Percentiles rank a stretch among this genome's conserved stretches.
Conservation (phyloP, 2,113 vertebrate species). For the Pimephales promelas region DNA sequence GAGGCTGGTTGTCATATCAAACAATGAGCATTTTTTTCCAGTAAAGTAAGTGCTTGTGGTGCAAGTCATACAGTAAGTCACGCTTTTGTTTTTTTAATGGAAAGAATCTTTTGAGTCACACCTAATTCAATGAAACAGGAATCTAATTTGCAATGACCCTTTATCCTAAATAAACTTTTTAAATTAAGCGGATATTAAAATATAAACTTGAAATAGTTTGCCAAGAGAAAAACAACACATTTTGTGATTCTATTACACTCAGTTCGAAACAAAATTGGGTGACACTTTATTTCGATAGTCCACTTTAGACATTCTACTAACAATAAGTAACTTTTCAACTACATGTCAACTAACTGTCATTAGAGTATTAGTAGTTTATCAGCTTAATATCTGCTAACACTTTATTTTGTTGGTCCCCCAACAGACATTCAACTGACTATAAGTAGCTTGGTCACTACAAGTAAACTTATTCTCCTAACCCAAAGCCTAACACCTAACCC, state of each 20-base stretch:
- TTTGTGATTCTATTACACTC: background rate
- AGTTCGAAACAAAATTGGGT: background rate
- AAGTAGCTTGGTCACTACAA: no score
- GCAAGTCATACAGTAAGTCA: background rate
- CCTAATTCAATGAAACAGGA: background rate
- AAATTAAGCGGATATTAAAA: background rate
- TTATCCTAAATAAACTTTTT: background rate
- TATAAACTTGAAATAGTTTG: background rate
- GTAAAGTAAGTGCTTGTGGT: background rate
- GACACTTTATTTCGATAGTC: no score
- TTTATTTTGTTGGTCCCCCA: no score
- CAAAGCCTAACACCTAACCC: no score
- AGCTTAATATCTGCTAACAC: no score
- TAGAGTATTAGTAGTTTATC: no score
- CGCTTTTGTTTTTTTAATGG: background rate
- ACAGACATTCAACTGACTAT: no score
- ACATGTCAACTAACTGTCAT: no score
- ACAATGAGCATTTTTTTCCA: slow-evolving; percentile 5
- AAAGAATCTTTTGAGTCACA: slow-evolving; percentile 11
- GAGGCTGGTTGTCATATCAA: background rate
- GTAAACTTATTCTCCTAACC: no score
- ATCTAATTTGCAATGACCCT: background rate
- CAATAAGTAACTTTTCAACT: no score
- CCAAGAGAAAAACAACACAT: background rate
- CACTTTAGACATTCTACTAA: no score